Percentiles rank a stretch among this genome's conserved stretches.
Evolutionary conservation across 2,888 invertebrate genomes (phyloP).

Genomic region (Auanema sp.): DNA sequence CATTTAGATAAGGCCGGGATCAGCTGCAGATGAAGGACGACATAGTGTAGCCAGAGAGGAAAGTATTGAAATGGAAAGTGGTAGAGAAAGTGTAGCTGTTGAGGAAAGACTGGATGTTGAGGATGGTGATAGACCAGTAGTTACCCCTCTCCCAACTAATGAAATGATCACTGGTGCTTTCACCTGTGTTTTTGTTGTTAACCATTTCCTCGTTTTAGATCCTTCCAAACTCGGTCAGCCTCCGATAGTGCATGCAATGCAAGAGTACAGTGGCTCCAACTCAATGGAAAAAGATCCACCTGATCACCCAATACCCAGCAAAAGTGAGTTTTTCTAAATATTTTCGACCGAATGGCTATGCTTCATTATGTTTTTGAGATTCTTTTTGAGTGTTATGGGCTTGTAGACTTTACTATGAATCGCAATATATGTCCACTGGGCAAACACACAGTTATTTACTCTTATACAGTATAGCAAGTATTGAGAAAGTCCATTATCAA

Average conservation of each 20-base stretch:
- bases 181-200: background rate
- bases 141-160: slow-evolving; percentile 21
- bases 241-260: slow-evolving; percentile 16
- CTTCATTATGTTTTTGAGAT: too few relatives aligned
- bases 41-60: slow-evolving; percentile 7
- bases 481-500: background rate
- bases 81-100: slow-evolving; percentile 20
- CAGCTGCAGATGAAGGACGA: background rate
- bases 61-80: slow-evolving; percentile 20
- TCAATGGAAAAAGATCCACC: too few relatives aligned
- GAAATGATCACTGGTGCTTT: slow-evolving; percentile 19
- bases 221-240: slow-evolving; percentile 16
- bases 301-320: too few relatives aligned
- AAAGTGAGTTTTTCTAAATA: too few relatives aligned
- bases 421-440: too few relatives aligned
- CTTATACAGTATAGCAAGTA: background rate
- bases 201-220: slow-evolving; percentile 7
- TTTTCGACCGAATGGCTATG: too few relatives aligned
- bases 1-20: background rate
- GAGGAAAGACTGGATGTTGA: slow-evolving; percentile 20
- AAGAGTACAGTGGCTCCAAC: slow-evolving; percentile 10
- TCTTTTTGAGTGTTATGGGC: too few relatives aligned
- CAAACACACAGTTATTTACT: background rate
- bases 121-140: slow-evolving; percentile 17
- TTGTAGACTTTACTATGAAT: too few relatives aligned